A percentile compares a stretch with the other conserved stretches of the same genome.
phyloP scores from a whole-genome alignment of 1,140 invertebrate genomes.

The Heliothis virescens region DNA sequence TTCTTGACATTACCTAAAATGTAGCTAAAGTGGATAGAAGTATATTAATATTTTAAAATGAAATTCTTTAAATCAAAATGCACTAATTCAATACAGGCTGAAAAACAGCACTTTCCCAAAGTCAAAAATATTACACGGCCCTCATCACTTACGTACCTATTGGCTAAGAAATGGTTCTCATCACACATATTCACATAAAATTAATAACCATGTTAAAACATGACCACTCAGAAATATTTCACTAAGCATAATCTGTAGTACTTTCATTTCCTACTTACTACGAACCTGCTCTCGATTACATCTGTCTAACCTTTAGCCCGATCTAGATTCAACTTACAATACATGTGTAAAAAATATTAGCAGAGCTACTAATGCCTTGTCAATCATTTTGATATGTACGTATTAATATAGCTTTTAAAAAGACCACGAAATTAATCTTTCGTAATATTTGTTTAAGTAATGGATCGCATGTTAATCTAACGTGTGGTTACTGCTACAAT shows the following conservation, averaged over 20 bases:
- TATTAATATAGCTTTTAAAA: slow-evolving; percentile 6
- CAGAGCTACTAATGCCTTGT: slow-evolving; percentile 63
- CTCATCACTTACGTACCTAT: no score
- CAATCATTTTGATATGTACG: slow-evolving; percentile 62
- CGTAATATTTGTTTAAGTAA: slow-evolving; percentile 15
- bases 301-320: slow-evolving; percentile 48
- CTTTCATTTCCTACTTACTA: slow-evolving; percentile 5
- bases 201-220: not conserved
- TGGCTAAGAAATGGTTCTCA: no score
- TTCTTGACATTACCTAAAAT: no score
- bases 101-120: no score
- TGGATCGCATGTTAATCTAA: not conserved
- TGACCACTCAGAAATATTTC: not conserved
- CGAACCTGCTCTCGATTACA: slow-evolving; percentile 12
- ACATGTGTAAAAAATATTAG: slow-evolving; percentile 53
- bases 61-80: no score
- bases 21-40: no score
- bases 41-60: no score
- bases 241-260: not conserved
- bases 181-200: no score
- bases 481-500: no score
- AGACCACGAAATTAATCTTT: not conserved
- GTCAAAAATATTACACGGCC: no score
- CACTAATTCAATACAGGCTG: no score
- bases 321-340: slow-evolving; percentile 43